These are phyloP conservation scores for Drosophila aldrichi DNA, from an alignment of 2,888 invertebrate species.

Conservation along the genomic window DNA sequence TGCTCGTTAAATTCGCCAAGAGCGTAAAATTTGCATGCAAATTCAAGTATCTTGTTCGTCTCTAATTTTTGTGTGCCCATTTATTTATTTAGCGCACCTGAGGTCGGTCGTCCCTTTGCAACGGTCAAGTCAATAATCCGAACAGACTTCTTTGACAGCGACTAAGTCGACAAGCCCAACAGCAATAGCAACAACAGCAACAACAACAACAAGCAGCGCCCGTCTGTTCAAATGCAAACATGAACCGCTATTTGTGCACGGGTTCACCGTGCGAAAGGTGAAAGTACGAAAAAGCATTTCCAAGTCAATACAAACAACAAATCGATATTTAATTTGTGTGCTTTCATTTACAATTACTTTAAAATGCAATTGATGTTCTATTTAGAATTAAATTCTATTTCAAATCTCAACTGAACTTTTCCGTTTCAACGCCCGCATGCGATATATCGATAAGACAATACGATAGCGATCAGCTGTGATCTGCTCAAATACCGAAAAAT, in stretches of 20 bases:
- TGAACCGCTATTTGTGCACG: conserved; percentile 21
- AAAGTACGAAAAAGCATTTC: conserved; percentile 51
- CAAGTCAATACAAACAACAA: conserved; percentile 29
- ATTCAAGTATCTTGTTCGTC: conserved; percentile 58
- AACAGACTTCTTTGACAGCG: conserved; percentile 17
- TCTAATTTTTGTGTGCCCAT: conserved; percentile 57
- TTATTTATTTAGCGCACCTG: conserved; percentile 62
- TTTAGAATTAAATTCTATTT: conserved; percentile 10
- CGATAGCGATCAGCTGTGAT: conserved; percentile 57
- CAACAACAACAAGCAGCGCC: neutral
- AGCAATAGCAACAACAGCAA: too few relatives aligned
- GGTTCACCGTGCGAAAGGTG: conserved; percentile 53
- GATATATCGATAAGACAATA: conserved; percentile 38
- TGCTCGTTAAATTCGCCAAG: conserved; percentile 72
- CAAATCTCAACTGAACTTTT: neutral
- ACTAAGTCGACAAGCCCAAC: conserved; percentile 21
- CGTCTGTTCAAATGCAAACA: conserved; percentile 58
- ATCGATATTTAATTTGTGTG: conserved; percentile 35
- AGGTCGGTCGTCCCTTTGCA: conserved; percentile 21
- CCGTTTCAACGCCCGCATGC: neutral
- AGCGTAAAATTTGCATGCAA: conserved; percentile 63
- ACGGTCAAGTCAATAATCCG: conserved; percentile 38
- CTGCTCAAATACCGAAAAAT: conserved; percentile 24
- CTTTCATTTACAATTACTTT: neutral
- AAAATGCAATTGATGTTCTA: neutral